phyloP scores from a whole-genome alignment of 2,797 vertebrate species.

The Alauda arvensis region DNA sequence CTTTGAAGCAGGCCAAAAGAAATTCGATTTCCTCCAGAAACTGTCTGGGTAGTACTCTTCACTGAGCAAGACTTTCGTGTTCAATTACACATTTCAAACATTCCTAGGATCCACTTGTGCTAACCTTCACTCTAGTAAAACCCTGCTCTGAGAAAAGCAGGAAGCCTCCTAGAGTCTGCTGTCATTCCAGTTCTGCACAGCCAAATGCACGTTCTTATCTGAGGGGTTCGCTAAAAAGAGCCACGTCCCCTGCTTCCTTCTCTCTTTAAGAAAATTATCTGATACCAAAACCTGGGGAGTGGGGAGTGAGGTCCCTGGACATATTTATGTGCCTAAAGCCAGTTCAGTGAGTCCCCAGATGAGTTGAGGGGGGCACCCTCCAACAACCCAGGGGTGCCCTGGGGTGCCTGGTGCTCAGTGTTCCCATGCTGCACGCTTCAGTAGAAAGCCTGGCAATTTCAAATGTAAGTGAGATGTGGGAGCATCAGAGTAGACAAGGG shows the following conservation, averaged over 20 bases:
- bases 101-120: background rate
- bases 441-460: background rate
- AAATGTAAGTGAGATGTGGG: background rate
- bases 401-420: background rate
- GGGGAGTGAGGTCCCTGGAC: background rate
- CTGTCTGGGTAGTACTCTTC: background rate
- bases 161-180: background rate
- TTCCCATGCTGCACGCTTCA: fast-evolving
- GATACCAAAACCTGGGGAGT: background rate
- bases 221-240: background rate
- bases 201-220: background rate
- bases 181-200: background rate
- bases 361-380: background rate
- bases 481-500: background rate
- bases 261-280: background rate
- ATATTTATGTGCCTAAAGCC: background rate
- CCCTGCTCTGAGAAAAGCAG: background rate
- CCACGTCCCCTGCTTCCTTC: background rate
- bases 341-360: background rate
- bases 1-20: background rate
- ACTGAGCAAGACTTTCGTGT: background rate
- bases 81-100: background rate
- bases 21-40: background rate
- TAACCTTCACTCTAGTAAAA: background rate
- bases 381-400: background rate